Conservation (phyloP, 2,888 invertebrate genomes). For the Rutpela maculata region DNA sequence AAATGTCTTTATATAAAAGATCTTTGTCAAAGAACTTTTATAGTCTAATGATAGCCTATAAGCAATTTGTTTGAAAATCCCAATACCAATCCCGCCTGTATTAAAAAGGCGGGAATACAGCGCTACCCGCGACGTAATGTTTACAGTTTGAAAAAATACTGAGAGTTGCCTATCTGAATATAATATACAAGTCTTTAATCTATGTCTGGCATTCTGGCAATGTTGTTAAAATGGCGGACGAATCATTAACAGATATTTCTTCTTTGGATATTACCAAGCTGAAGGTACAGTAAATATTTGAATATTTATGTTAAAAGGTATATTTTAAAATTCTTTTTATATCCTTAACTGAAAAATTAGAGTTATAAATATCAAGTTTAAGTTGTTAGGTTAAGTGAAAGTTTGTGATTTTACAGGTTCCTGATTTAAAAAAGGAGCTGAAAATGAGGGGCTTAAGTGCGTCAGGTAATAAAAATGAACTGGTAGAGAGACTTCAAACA, state of each 20-base stretch:
- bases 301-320: constrained; percentile 4
- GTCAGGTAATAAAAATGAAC: constrained; percentile 88
- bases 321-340: too few relatives aligned
- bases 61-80: too few relatives aligned
- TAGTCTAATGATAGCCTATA: too few relatives aligned
- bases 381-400: constrained; percentile 42
- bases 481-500: constrained; percentile 84
- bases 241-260: constrained; percentile 52
- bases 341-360: background rate
- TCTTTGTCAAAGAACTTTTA: too few relatives aligned
- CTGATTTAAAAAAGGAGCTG: constrained; percentile 88
- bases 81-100: too few relatives aligned
- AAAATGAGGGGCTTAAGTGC: constrained; percentile 85
- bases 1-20: too few relatives aligned
- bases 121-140: too few relatives aligned
- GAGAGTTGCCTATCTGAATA: too few relatives aligned
- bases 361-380: constrained; percentile 17
- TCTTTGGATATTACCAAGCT: constrained; percentile 65
- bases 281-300: constrained; percentile 61
- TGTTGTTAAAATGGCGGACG: constrained; percentile 62
- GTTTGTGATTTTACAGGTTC: constrained; percentile 78
- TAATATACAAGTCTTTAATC: too few relatives aligned
- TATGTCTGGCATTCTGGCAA: too few relatives aligned
- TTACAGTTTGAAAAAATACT: too few relatives aligned
- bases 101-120: too few relatives aligned